A percentile compares a stretch with the other conserved stretches of the same genome.
phyloP scores from a whole-genome alignment of 2,113 vertebrate species.

The Myanophis thanlyinensis region DNA sequence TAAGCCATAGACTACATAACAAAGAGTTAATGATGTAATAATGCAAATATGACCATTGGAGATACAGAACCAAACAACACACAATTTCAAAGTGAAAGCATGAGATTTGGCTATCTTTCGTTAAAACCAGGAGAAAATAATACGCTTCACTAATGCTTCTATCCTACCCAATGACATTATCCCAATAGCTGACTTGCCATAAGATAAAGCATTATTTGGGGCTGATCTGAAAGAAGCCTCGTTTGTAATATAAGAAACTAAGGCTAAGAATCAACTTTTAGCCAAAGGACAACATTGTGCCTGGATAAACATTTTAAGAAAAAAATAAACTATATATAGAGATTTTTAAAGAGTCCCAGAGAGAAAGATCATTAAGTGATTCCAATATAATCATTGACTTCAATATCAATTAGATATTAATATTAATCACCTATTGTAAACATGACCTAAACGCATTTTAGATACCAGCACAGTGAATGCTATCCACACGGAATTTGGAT shows the following conservation, averaged over 20 bases:
- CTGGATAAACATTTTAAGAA: background rate
- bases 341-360: background rate
- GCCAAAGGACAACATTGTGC: background rate
- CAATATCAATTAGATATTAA: background rate
- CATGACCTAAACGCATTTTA: background rate
- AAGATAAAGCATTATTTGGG: background rate
- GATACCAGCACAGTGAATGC: background rate
- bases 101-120: background rate
- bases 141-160: background rate
- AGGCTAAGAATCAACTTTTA: background rate
- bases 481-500: background rate
- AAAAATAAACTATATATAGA: background rate
- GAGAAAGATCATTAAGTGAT: background rate
- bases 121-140: background rate
- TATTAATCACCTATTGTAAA: background rate
- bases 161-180: background rate
- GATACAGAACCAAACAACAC: background rate
- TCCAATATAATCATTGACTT: slow-evolving; percentile 16
- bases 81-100: background rate
- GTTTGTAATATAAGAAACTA: background rate
- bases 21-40: background rate
- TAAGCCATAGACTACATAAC: background rate
- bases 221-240: background rate
- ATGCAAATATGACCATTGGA: background rate
- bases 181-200: background rate